Conservation (phyloP, 2,888 invertebrate species). For the Euplagia quadripunctaria region DNA sequence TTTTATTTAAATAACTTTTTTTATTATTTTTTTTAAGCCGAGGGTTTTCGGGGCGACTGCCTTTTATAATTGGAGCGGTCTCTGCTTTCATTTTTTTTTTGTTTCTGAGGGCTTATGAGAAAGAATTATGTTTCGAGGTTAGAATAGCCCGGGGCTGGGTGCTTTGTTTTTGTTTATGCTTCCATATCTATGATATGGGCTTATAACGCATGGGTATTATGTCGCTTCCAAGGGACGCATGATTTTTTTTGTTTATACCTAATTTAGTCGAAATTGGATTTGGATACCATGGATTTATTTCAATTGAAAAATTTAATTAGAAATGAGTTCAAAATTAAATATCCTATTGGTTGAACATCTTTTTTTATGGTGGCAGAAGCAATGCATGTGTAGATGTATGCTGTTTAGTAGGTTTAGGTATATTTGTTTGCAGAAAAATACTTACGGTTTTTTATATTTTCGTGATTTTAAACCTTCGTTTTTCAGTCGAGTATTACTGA, state of each 20-base stretch:
- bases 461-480: too few relatives aligned
- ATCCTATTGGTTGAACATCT: not conserved
- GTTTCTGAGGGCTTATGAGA: conserved; percentile 69
- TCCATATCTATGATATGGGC: conserved; percentile 51
- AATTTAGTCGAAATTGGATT: conserved; percentile 18
- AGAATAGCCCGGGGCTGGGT: conserved; percentile 58
- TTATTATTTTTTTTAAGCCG: conserved; percentile 72
- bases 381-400: not conserved
- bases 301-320: conserved; percentile 53
- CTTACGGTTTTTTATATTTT: too few relatives aligned
- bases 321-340: not conserved
- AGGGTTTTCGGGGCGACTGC: conserved; percentile 75
- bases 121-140: conserved; percentile 82
- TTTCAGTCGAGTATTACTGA: too few relatives aligned
- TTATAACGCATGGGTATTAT: conserved; percentile 38
- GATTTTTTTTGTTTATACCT: conserved; percentile 23
- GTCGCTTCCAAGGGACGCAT: conserved; percentile 19
- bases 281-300: conserved; percentile 61
- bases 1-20: conserved; percentile 86
- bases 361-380: not conserved
- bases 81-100: conserved; percentile 65
- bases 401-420: too few relatives aligned
- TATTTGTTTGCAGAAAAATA: too few relatives aligned
- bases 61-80: conserved; percentile 83
- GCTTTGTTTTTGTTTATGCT: conserved; percentile 53